A percentile compares a stretch with the other conserved stretches of the same genome.
phyloP scores from a whole-genome alignment of 2,888 invertebrate species.

The Drosophila tripunctata region DNA sequence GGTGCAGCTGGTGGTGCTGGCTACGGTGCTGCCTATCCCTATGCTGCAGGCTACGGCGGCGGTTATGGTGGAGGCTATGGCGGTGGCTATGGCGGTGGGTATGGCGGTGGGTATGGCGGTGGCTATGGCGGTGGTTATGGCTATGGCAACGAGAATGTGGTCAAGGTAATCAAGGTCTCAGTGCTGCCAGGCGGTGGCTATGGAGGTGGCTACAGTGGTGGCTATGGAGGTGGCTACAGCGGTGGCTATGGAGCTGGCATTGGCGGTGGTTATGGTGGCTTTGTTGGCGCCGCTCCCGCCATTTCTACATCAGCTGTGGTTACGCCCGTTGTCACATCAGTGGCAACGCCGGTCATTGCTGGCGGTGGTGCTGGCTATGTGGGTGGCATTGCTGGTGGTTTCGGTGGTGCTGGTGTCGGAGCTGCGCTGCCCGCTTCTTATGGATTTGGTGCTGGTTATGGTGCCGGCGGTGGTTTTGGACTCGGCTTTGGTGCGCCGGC shows the following conservation, averaged over 20 bases:
- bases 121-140: constrained; percentile 48
- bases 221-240: constrained; percentile 34
- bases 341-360: constrained; percentile 65
- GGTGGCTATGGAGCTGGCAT: constrained; percentile 31
- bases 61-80: constrained; percentile 44
- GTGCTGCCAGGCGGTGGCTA: constrained; percentile 48
- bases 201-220: constrained; percentile 43
- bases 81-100: constrained; percentile 35
- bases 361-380: constrained; percentile 49
- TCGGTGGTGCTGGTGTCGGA: constrained; percentile 43
- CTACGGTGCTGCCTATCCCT: constrained; percentile 45
- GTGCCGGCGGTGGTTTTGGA: constrained; percentile 60
- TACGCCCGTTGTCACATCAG: constrained; percentile 70
- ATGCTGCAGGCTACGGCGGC: constrained; percentile 37
- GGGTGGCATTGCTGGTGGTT: constrained; percentile 43
- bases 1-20: constrained; percentile 36
- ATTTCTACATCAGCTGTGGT: constrained; percentile 74
- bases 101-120: constrained; percentile 43
- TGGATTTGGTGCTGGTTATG: constrained; percentile 64
- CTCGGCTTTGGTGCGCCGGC: constrained; percentile 62
- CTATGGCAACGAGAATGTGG: constrained; percentile 60
- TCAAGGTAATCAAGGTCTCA: constrained; percentile 67
- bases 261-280: constrained; percentile 51
- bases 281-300: constrained; percentile 65
- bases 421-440: constrained; percentile 50